Evolutionary conservation across 2,888 invertebrate genomes (phyloP).

Genomic region (Tetropium fuscum): DNA sequence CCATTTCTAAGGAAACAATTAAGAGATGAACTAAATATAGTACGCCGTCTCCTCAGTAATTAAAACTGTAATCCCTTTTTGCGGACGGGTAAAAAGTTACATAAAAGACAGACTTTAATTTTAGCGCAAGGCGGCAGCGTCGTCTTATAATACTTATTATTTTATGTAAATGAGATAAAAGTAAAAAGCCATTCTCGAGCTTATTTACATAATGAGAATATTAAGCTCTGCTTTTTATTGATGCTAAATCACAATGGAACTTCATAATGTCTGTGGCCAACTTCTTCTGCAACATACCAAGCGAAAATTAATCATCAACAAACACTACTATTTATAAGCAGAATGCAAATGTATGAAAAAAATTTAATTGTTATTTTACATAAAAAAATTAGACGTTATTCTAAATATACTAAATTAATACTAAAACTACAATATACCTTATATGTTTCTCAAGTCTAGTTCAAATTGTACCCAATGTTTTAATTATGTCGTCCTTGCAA

Average conservation of each 20-base stretch:
- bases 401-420: too few species aligned
- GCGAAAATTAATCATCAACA: too few species aligned
- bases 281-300: too few species aligned
- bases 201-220: slow-evolving; percentile 56
- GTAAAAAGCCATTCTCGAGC: slow-evolving; percentile 52
- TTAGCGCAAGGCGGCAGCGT: slow-evolving; percentile 34
- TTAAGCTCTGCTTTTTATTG: slow-evolving; percentile 48
- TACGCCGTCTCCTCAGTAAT: slow-evolving; percentile 29
- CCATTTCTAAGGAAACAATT: too few species aligned
- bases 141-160: slow-evolving; percentile 50
- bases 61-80: slow-evolving; percentile 44
- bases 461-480: too few species aligned
- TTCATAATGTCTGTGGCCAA: slow-evolving; percentile 16
- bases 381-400: too few species aligned
- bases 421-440: too few species aligned
- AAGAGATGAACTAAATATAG: slow-evolving; percentile 6
- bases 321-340: too few species aligned
- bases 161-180: slow-evolving; percentile 53
- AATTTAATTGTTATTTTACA: too few species aligned
- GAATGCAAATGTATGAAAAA: too few species aligned
- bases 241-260: slow-evolving; percentile 38
- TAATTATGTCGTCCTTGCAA: too few species aligned
- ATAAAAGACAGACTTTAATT: slow-evolving; percentile 48
- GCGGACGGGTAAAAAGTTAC: slow-evolving; percentile 46
- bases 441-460: too few species aligned